Evolutionary conservation across 2,113 vertebrate species (phyloP).

Genomic region (Oostethus manadensis): DNA sequence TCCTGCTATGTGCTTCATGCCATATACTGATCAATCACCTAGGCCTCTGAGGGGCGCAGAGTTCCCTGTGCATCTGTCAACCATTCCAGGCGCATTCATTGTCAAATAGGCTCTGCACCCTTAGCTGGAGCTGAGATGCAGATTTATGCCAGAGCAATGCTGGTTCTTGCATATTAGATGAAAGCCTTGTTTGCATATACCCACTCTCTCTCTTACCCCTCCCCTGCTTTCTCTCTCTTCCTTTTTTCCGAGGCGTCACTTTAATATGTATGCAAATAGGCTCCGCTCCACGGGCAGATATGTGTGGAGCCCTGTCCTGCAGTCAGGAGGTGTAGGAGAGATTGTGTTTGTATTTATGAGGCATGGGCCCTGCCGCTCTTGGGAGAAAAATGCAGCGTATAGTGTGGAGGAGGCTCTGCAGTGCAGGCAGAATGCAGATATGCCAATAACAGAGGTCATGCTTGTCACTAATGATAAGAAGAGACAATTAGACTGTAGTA

Average conservation of each 20-base stretch:
- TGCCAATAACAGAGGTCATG: constrained; percentile 68
- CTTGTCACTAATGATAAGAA: constrained; percentile 65
- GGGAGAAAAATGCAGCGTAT: constrained; percentile 60
- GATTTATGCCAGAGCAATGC: constrained; percentile 73
- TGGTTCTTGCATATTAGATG: constrained; percentile 74
- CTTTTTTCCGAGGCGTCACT: constrained; percentile 74
- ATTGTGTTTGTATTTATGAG: constrained; percentile 76
- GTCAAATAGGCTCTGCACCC: constrained; percentile 62
- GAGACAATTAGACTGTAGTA: constrained; percentile 64
- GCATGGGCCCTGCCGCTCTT: constrained; percentile 64
- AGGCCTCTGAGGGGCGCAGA: constrained; percentile 52
- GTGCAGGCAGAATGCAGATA: constrained; percentile 69
- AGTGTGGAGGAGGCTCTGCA: constrained; percentile 62
- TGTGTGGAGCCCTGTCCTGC: constrained; percentile 73
- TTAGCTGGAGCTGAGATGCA: constrained; percentile 67
- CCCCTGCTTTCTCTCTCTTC: constrained; percentile 57
- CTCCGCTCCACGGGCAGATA: constrained; percentile 71
- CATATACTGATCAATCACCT: constrained; percentile 55
- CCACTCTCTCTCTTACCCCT: constrained; percentile 39
- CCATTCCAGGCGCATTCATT: constrained; percentile 62
- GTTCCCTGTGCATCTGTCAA: constrained; percentile 59
- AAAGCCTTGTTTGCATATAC: constrained; percentile 75
- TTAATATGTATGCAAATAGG: constrained; percentile 79
- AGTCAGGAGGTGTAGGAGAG: constrained; percentile 73
- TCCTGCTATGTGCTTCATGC: constrained; percentile 40